Evolutionary conservation across 2,113 vertebrate species (phyloP).

Genomic region (Dicerorhinus sumatrensis): DNA sequence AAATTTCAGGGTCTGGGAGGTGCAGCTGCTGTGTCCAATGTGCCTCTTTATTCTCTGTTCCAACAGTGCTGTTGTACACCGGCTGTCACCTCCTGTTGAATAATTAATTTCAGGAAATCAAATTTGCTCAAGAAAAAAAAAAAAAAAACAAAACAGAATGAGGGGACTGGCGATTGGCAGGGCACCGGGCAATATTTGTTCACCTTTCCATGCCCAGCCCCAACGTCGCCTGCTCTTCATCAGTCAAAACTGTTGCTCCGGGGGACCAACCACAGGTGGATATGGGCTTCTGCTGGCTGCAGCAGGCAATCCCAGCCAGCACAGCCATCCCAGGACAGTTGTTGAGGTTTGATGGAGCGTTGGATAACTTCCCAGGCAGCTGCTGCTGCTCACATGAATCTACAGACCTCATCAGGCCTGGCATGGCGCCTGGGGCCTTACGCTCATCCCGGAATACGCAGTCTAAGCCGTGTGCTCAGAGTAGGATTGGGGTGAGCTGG

Average conservation of each 20-base stretch:
- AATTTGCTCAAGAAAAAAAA: conserved; percentile 84
- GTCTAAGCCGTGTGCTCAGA: background rate
- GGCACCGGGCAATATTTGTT: conserved; percentile 42
- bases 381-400: conserved; percentile 69
- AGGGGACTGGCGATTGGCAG: conserved; percentile 63
- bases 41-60: conserved; percentile 86
- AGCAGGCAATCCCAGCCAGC: conserved; percentile 1
- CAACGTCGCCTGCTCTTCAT: conserved; percentile 16
- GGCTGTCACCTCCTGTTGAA: conserved; percentile 84
- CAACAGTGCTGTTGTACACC: conserved; percentile 83
- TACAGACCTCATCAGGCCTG: conserved; percentile 68
- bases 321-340: conserved; percentile 68
- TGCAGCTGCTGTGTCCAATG: conserved; percentile 88
- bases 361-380: conserved; percentile 78
- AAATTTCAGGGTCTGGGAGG: conserved; percentile 93
- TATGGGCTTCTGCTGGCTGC: background rate
- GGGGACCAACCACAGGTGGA: conserved; percentile 75
- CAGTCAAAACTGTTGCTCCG: background rate
- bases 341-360: conserved; percentile 66
- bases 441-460: background rate
- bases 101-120: conserved; percentile 86
- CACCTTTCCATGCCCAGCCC: conserved; percentile 56
- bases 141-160: conserved; percentile 3
- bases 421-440: conserved; percentile 19
- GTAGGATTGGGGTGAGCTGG: background rate